Percentiles rank a stretch among this genome's conserved stretches.
phyloP scores from a whole-genome alignment of 2,888 invertebrate genomes.

The Melanostoma mellinum region DNA sequence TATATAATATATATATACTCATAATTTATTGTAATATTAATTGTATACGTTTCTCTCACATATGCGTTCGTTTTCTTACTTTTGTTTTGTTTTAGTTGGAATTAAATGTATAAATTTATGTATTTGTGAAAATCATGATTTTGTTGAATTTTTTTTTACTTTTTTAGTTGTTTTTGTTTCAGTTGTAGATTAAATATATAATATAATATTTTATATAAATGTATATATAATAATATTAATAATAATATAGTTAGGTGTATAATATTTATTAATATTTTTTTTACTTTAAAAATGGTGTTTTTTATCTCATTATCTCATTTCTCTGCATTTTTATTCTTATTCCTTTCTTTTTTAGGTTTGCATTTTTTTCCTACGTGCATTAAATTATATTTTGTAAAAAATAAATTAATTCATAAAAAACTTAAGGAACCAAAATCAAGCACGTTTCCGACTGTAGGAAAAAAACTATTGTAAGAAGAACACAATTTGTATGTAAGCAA shows the following conservation, averaged over 20 bases:
- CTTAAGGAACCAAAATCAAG: constrained; percentile 30
- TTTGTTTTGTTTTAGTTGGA: constrained; percentile 56
- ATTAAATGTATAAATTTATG: constrained; percentile 71
- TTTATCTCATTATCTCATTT: constrained; percentile 70
- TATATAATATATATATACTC: constrained; percentile 47
- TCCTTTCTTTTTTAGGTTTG: constrained; percentile 18
- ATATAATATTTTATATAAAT: constrained; percentile 72
- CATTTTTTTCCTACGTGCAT: constrained; percentile 65
- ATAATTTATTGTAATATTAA: constrained; percentile 70
- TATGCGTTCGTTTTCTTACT: constrained; percentile 62
- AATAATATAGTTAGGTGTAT: constrained; percentile 72
- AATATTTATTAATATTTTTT: constrained; percentile 59
- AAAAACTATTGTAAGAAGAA: constrained; percentile 28
- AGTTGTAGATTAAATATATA: constrained; percentile 72
- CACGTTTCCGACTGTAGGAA: constrained; percentile 60
- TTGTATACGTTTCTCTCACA: constrained; percentile 73
- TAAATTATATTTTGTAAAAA: constrained; percentile 32
- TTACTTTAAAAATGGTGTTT: constrained; percentile 66
- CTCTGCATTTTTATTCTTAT: constrained; percentile 45
- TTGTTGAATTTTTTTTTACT: constrained; percentile 20
- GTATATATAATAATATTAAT: constrained; percentile 72
- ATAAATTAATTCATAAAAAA: constrained; percentile 24
- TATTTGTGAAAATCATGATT: constrained; percentile 69
- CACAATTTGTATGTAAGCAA: constrained; percentile 12
- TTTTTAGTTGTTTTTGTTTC: constrained; percentile 45